Conservation (phyloP, 2,113 vertebrate species). For the Trematomus loennbergii region DNA sequence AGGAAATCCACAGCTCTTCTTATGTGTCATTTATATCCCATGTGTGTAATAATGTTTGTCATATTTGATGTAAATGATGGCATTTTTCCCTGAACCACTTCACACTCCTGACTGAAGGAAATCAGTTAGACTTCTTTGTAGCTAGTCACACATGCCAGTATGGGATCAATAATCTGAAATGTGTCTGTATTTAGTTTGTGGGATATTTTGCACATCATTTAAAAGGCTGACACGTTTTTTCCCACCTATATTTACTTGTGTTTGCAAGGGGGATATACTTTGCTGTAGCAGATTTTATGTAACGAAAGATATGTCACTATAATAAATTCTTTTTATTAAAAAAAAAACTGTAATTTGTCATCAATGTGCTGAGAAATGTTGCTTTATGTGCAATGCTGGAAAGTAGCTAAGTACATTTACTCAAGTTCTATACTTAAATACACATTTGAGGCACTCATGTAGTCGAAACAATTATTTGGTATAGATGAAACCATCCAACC, state of each 20-base stretch:
- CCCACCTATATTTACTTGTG: constrained; percentile 88
- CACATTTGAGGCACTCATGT: too few relatives aligned
- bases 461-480: too few relatives aligned
- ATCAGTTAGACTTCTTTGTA: constrained; percentile 79
- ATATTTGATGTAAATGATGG: constrained; percentile 80
- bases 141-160: constrained; percentile 82
- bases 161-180: constrained; percentile 83
- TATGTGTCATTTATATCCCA: constrained; percentile 65
- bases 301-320: constrained; percentile 91
- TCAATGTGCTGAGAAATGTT: constrained; percentile 66
- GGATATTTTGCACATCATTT: constrained; percentile 90
- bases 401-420: too few relatives aligned
- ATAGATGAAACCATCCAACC: too few relatives aligned
- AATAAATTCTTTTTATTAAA: constrained; percentile 95
- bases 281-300: constrained; percentile 96
- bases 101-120: constrained; percentile 80
- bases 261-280: constrained; percentile 92
- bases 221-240: constrained; percentile 85
- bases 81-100: constrained; percentile 83
- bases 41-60: constrained; percentile 71
- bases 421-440: too few relatives aligned
- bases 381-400: not conserved
- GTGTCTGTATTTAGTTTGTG: constrained; percentile 89
- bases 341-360: constrained; percentile 85
- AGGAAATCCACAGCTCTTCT: constrained; percentile 63